These are phyloP conservation scores for Setophaga petechia DNA, from an alignment of 2,113 vertebrate species.

Conservation along the genomic window DNA sequence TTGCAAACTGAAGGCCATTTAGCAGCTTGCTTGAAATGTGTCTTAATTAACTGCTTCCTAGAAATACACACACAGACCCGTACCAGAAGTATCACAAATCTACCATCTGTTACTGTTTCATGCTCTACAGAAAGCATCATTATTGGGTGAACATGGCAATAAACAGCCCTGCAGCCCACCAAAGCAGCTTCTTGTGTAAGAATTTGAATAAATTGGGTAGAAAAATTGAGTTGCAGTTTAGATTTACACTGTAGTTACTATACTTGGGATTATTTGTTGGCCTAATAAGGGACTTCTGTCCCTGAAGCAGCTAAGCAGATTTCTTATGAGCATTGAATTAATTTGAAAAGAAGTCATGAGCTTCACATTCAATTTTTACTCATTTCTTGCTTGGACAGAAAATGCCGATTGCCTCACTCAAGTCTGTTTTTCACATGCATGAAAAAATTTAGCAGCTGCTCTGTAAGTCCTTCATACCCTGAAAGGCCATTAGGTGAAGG, in stretches of 20 bases:
- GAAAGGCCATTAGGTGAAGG: background rate
- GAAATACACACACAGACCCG: background rate
- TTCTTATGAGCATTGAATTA: background rate
- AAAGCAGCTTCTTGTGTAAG: background rate
- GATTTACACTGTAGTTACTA: background rate
- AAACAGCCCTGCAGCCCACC: background rate
- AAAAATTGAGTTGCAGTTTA: background rate
- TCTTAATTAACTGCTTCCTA: slow-evolving; percentile 26
- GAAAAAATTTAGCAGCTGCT: background rate
- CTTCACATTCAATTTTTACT: background rate
- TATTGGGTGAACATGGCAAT: background rate
- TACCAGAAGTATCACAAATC: background rate
- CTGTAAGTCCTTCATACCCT: background rate
- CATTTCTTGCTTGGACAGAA: background rate
- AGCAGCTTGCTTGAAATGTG: slow-evolving; percentile 29
- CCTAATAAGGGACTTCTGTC: background rate
- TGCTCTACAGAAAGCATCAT: background rate
- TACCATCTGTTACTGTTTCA: background rate
- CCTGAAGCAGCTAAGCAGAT: background rate
- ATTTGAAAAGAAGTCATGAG: background rate
- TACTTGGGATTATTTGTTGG: background rate
- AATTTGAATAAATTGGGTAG: background rate
- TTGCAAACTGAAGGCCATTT: slow-evolving; percentile 20
- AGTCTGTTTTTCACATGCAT: background rate
- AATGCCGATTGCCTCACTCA: background rate